Conservation (phyloP, 2,888 invertebrate species). For the Philereme vetulata region DNA sequence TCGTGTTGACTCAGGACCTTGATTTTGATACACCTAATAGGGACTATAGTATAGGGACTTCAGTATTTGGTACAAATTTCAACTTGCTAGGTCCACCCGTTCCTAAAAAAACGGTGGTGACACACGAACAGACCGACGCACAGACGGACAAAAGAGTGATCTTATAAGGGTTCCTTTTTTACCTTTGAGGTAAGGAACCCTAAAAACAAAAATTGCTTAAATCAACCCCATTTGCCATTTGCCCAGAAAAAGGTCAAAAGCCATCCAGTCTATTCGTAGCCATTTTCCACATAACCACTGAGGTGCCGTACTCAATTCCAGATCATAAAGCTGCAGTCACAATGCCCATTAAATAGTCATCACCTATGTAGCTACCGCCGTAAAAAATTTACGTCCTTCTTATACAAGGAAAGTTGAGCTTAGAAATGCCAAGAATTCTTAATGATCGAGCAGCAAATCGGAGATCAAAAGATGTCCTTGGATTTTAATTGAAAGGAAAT, state of each 20-base stretch:
- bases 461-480: conserved; percentile 32
- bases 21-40: too few relatives aligned
- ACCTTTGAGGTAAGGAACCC: too few relatives aligned
- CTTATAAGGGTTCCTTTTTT: too few relatives aligned
- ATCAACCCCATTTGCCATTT: too few relatives aligned
- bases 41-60: too few relatives aligned
- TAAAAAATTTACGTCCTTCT: conserved; percentile 44
- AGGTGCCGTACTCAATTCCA: conserved; percentile 44
- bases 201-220: too few relatives aligned
- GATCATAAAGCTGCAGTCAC: conserved; percentile 47
- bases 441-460: conserved; percentile 28
- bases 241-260: neutral
- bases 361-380: conserved; percentile 45
- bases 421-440: conserved; percentile 24
- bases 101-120: too few relatives aligned
- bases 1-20: too few relatives aligned
- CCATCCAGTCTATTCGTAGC: conserved; percentile 27
- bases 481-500: conserved; percentile 24
- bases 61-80: too few relatives aligned
- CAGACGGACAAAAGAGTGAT: too few relatives aligned
- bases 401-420: conserved; percentile 30
- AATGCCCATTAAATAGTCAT: conserved; percentile 43
- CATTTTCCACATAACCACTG: conserved; percentile 34
- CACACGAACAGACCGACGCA: too few relatives aligned
- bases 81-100: too few relatives aligned